Evolutionary conservation across 2,888 invertebrate species (phyloP).

Genomic region (Lithophane semibrunnea): DNA sequence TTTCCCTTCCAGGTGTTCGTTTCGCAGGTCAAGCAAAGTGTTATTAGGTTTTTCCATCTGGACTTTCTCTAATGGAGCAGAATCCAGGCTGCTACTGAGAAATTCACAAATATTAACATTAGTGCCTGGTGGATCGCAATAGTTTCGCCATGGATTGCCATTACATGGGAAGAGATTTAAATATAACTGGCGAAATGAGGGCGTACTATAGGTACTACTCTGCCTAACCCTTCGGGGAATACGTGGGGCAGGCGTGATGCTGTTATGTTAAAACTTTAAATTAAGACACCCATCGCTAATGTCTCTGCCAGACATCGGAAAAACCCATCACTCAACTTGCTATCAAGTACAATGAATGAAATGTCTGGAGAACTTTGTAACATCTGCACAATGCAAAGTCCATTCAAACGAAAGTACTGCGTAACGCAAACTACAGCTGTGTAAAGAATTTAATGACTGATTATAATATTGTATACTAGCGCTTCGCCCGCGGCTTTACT

Average conservation of each 20-base stretch:
- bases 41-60: not conserved
- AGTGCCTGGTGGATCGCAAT: not conserved
- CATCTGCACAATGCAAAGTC: constrained; percentile 7
- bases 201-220: too few relatives aligned
- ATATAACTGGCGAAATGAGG: too few relatives aligned
- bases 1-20: too few relatives aligned
- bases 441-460: constrained; percentile 9
- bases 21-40: too few relatives aligned
- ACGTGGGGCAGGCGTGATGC: too few relatives aligned
- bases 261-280: not conserved
- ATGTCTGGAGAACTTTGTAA: not conserved
- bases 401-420: constrained; percentile 5
- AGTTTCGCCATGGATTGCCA: not conserved
- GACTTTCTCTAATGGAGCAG: not conserved
- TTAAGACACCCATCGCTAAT: not conserved
- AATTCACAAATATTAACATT: not conserved
- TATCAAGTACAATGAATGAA: not conserved
- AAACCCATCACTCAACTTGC: not conserved
- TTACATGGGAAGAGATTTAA: not conserved
- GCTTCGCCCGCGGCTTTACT: not conserved
- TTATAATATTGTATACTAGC: not conserved
- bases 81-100: too few relatives aligned
- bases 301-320: not conserved
- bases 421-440: constrained; percentile 16
- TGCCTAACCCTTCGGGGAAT: too few relatives aligned